phyloP scores from a whole-genome alignment of 92 coral and sea anemone genomes.

The Epizoanthus scotinus region DNA sequence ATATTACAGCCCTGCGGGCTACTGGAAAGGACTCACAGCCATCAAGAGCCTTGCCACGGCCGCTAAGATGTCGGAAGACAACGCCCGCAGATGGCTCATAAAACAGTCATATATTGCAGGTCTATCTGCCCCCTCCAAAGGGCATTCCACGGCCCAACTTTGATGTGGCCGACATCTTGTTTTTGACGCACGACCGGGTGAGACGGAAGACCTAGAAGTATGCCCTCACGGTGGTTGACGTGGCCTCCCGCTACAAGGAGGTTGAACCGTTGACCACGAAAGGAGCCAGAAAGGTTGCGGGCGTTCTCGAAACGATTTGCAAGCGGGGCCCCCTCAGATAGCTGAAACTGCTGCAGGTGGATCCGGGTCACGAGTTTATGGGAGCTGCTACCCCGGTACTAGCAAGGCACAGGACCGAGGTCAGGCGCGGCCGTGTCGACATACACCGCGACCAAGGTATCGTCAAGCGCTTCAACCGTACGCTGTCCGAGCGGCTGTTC shows the following conservation, averaged over 20 bases:
- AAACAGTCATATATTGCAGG: slow-evolving; percentile 38
- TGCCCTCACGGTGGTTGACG: slow-evolving; percentile 15
- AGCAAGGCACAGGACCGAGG: background rate
- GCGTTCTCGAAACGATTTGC: background rate
- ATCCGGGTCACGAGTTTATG: slow-evolving; percentile 24
- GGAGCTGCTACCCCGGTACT: slow-evolving; percentile 20
- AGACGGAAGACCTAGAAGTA: slow-evolving; percentile 4
- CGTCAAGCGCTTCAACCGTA: too few species aligned
- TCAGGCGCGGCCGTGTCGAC: slow-evolving; percentile 15
- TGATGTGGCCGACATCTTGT: background rate
- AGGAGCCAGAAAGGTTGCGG: background rate
- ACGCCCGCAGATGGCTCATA: slow-evolving; percentile 39
- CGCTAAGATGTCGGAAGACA: slow-evolving; percentile 43
- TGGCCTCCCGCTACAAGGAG: slow-evolving; percentile 30
- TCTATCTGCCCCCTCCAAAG: too few species aligned
- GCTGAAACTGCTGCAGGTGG: slow-evolving; percentile 29
- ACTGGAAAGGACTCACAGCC: slow-evolving; percentile 11
- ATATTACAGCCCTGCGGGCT: slow-evolving; percentile 36
- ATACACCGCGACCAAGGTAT: background rate
- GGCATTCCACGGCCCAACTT: slow-evolving; percentile 33
- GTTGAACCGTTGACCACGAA: slow-evolving; percentile 22
- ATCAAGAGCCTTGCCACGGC: slow-evolving; percentile 37
- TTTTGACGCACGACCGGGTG: slow-evolving; percentile 13
- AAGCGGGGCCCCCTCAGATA: slow-evolving; percentile 18
- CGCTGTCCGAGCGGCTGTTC: too few species aligned